These are phyloP conservation scores for Nebria salina DNA, from an alignment of 2,888 invertebrate genomes.

Conservation along the genomic window DNA sequence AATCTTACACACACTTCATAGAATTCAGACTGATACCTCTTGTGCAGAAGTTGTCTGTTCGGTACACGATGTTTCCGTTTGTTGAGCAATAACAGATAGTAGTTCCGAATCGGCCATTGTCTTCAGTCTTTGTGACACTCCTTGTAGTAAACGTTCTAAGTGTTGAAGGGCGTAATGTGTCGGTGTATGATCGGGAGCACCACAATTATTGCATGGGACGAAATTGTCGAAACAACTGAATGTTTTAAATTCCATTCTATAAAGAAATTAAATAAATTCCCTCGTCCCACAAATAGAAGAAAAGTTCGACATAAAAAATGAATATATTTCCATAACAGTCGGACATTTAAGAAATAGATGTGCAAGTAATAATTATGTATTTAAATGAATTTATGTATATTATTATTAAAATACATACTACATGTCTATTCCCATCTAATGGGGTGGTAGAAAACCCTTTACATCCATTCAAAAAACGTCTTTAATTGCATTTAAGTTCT, in stretches of 20 bases:
- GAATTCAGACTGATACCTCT: slow-evolving; percentile 27
- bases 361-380: slow-evolving; percentile 16
- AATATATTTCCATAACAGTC: neutral
- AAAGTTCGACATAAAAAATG: no score
- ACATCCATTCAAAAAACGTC: no score
- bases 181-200: slow-evolving; percentile 82
- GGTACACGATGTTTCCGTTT: slow-evolving; percentile 23
- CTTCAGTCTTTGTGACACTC: slow-evolving; percentile 67
- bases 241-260: slow-evolving; percentile 82
- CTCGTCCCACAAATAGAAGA: no score
- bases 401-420: no score
- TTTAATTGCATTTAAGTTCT: no score
- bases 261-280: no score
- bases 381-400: no score
- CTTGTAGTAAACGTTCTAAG: slow-evolving; percentile 72
- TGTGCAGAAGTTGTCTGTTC: slow-evolving; percentile 46
- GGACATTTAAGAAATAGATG: no score
- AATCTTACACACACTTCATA: no score
- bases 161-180: slow-evolving; percentile 79
- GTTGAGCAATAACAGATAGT: slow-evolving; percentile 54
- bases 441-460: no score
- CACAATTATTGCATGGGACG: slow-evolving; percentile 81
- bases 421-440: no score
- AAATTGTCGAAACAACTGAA: slow-evolving; percentile 92
- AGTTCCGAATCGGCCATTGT: slow-evolving; percentile 69